Percentiles rank a stretch among this genome's conserved stretches.
Evolutionary conservation across 2,113 vertebrate genomes (phyloP).

Genomic region (Brachyhypopomus occidentalis): DNA sequence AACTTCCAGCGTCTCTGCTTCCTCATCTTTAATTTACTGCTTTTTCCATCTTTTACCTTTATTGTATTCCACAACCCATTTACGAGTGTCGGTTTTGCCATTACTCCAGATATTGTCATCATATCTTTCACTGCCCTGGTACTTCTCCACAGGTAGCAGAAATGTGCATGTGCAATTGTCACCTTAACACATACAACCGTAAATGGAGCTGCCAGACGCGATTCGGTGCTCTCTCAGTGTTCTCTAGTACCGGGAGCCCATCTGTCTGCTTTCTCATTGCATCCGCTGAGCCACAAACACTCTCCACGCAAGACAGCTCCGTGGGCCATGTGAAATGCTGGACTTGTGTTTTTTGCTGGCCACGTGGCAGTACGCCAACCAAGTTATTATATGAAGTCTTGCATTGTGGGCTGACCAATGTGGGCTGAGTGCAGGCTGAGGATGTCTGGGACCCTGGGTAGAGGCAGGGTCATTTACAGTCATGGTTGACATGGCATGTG

Average conservation of each 20-base stretch:
- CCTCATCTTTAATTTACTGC: not conserved
- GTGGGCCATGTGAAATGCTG: not conserved
- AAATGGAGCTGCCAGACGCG: not conserved
- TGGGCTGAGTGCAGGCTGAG: no score
- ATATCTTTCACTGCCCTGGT: no score
- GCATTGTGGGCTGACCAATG: no score
- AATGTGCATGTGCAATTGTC: no score
- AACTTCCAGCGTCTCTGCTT: not conserved
- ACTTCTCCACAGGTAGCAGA: no score
- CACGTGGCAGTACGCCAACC: no score
- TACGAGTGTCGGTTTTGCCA: not conserved
- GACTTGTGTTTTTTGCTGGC: not conserved
- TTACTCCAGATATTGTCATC: not conserved
- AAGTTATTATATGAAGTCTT: no score
- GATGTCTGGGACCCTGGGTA: no score
- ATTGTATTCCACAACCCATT: not conserved
- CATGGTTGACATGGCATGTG: no score
- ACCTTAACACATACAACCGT: no score
- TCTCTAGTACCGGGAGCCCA: constrained; percentile 21
- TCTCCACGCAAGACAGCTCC: not conserved
- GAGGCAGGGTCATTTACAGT: no score
- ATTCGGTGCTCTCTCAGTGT: not conserved
- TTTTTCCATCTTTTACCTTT: not conserved
- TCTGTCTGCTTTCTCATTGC: constrained; percentile 34
- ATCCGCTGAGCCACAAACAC: not conserved